These are phyloP conservation scores for Holothuria glaberrima DNA, from an alignment of 35 echinoderm and acorn worm genomes.

Conservation along the genomic window DNA sequence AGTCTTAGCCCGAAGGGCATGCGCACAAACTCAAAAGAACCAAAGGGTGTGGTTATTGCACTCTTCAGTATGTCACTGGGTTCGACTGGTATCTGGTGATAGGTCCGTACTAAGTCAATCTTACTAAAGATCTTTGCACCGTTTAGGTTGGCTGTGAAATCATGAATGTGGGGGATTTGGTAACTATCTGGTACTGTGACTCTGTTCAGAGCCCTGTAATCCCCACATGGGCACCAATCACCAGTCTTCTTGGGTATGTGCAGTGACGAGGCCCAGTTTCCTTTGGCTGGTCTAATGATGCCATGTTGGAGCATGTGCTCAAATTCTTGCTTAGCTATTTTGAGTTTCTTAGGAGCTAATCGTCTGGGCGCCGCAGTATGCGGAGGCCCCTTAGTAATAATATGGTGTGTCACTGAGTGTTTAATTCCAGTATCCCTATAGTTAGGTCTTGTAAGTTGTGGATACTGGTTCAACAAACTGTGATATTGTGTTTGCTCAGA, in stretches of 20 bases:
- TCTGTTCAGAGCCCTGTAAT: constrained; percentile 70
- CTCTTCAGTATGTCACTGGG: constrained; percentile 68
- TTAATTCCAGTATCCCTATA: background rate
- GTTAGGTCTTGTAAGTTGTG: background rate
- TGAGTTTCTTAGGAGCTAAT: constrained; percentile 37
- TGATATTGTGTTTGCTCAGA: background rate
- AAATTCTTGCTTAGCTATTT: constrained; percentile 61
- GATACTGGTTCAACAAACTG: background rate
- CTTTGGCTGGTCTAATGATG: constrained; percentile 52
- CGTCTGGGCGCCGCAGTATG: background rate
- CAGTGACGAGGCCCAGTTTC: constrained; percentile 68
- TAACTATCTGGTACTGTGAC: constrained; percentile 69
- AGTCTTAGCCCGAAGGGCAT: constrained; percentile 77
- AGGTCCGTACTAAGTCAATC: constrained; percentile 62
- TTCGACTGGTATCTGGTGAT: constrained; percentile 72
- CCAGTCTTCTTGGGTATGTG: constrained; percentile 71
- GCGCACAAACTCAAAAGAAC: constrained; percentile 54
- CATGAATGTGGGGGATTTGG: too few species aligned
- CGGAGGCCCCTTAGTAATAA: background rate
- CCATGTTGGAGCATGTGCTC: constrained; percentile 64
- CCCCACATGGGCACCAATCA: constrained; percentile 79
- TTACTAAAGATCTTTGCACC: constrained; percentile 57
- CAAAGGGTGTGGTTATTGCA: constrained; percentile 68
- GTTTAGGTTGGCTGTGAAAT: too few species aligned
- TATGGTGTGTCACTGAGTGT: background rate